Conservation (phyloP, 2,113 vertebrate genomes). For the Coracopsis vasa region DNA sequence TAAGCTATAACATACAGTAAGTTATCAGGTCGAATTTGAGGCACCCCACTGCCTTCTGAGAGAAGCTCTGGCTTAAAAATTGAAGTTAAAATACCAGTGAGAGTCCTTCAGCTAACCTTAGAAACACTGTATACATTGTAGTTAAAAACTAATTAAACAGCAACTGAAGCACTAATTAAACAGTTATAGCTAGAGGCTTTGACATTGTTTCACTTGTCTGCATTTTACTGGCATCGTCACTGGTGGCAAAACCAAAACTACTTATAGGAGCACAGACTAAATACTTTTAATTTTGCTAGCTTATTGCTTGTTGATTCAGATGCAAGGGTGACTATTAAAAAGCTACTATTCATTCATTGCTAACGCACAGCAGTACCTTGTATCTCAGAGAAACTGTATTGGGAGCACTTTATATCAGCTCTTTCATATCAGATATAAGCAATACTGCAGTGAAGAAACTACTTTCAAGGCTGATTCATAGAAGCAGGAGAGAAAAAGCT, state of each 20-base stretch:
- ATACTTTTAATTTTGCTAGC: slow-evolving; percentile 8
- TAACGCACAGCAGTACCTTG: background rate
- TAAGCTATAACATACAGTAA: background rate
- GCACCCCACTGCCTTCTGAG: background rate
- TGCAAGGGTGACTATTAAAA: background rate
- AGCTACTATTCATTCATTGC: background rate
- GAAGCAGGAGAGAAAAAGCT: background rate
- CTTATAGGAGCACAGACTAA: background rate
- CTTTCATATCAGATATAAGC: background rate
- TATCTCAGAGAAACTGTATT: background rate
- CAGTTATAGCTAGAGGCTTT: background rate
- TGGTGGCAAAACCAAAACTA: background rate
- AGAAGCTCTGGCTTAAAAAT: background rate
- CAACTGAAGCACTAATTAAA: slow-evolving; percentile 37
- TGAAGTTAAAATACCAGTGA: background rate
- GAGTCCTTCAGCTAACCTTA: background rate
- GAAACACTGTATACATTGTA: background rate
- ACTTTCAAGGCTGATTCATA: background rate
- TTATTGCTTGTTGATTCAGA: slow-evolving; percentile 45
- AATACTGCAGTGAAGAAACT: background rate
- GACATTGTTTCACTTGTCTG: background rate
- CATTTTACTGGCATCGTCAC: background rate
- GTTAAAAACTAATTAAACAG: slow-evolving; percentile 32
- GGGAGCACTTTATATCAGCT: background rate
- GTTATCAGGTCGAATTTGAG: background rate